These are phyloP conservation scores for Mycetomoellerius zeteki DNA, from an alignment of 1,140 invertebrate species.

Conservation along the genomic window DNA sequence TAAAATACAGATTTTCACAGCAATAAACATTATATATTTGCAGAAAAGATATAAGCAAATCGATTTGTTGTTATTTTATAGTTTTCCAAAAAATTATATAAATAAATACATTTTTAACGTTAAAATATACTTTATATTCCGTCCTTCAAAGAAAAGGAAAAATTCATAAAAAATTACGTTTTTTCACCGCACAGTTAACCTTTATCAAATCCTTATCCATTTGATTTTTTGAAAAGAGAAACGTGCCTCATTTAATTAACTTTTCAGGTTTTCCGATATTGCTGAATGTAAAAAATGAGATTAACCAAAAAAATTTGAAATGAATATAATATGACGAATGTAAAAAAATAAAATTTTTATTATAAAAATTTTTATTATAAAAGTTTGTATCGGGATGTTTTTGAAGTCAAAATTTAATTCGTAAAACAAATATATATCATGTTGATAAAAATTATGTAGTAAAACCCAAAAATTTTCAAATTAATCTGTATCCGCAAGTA, in stretches of 20 bases:
- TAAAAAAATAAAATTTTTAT: too few species aligned
- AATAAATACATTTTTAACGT: slow-evolving; percentile 6
- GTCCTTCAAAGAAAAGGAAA: not conserved
- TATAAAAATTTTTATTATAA: not conserved
- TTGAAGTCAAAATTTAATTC: not conserved
- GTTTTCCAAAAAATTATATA: not conserved
- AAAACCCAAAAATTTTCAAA: not conserved
- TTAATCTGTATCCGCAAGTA: not conserved
- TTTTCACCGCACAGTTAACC: not conserved
- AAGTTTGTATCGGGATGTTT: not conserved
- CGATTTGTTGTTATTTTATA: slow-evolving; percentile 4
- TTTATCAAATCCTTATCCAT: not conserved
- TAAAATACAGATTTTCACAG: not conserved
- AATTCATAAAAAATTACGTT: not conserved
- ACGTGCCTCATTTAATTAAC: not conserved
- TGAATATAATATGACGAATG: not conserved
- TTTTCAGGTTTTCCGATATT: not conserved
- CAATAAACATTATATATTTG: not conserved
- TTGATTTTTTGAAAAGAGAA: not conserved
- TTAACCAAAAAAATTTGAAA: not conserved
- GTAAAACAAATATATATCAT: not conserved
- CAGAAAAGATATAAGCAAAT: not conserved
- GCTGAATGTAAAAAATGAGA: not conserved
- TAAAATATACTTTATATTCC: not conserved
- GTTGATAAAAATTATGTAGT: not conserved